Conservation (phyloP, 2,113 vertebrate species). For the Camelus dromedarius region DNA sequence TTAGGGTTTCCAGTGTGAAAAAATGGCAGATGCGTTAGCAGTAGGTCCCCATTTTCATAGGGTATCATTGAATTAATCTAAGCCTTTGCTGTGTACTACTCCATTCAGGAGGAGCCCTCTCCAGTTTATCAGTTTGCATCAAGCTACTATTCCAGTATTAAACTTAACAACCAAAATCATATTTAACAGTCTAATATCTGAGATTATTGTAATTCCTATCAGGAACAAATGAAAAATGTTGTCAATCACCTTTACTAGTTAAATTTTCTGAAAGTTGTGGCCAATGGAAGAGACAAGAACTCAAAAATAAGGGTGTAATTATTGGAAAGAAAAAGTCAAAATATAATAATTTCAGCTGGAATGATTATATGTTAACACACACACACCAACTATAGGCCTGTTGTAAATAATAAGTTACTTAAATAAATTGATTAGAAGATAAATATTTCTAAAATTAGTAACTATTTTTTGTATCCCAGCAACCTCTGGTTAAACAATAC, state of each 20-base stretch:
- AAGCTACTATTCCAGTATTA: neutral
- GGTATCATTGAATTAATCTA: too few relatives aligned
- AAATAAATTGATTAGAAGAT: conserved; percentile 29
- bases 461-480: neutral
- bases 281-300: neutral
- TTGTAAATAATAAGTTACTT: neutral
- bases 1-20: neutral
- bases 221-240: neutral
- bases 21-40: neutral
- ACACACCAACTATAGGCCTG: neutral
- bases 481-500: conserved; percentile 51
- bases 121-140: neutral
- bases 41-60: neutral
- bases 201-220: neutral
- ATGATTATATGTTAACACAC: neutral
- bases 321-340: conserved; percentile 14
- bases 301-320: neutral
- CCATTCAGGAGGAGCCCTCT: neutral
- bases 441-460: conserved; percentile 31
- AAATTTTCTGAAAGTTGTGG: neutral
- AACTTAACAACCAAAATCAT: neutral
- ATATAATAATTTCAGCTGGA: neutral
- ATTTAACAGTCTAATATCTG: neutral
- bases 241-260: neutral
- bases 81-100: neutral